These are phyloP conservation scores for Dromius quadrimaculatus DNA, from an alignment of 2,888 invertebrate species.

Conservation along the genomic window DNA sequence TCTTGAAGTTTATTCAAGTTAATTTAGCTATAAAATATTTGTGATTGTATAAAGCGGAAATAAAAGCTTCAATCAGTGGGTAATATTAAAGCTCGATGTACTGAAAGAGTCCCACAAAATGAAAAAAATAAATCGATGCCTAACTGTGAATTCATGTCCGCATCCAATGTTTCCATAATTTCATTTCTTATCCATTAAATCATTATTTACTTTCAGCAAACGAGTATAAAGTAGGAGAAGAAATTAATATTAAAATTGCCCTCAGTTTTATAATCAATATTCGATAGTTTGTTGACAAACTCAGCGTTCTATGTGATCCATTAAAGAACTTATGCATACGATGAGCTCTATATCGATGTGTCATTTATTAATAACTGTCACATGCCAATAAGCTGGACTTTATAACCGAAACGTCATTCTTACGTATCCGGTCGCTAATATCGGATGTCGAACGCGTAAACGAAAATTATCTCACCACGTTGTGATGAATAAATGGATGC, in stretches of 20 bases:
- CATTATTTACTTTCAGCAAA: too few species aligned
- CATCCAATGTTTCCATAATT: constrained; percentile 34
- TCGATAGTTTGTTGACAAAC: background rate
- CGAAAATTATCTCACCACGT: constrained; percentile 29
- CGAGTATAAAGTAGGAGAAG: too few species aligned
- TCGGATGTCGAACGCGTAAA: constrained; percentile 19
- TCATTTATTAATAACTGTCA: constrained; percentile 50
- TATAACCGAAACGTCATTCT: constrained; percentile 40
- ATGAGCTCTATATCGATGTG: constrained; percentile 25
- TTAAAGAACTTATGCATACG: constrained; percentile 47
- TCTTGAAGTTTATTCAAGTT: too few species aligned
- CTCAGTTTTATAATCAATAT: constrained; percentile 12
- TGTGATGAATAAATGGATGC: constrained; percentile 20
- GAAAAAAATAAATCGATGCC: constrained; percentile 38
- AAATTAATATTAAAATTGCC: too few species aligned
- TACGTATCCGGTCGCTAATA: constrained; percentile 32
- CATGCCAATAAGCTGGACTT: constrained; percentile 45
- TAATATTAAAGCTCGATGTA: constrained; percentile 34
- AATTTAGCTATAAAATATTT: too few species aligned
- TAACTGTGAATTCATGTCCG: constrained; percentile 25
- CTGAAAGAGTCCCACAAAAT: constrained; percentile 25
- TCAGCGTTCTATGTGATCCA: constrained; percentile 5
- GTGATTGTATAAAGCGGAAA: too few species aligned
- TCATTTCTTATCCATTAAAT: constrained; percentile 22
- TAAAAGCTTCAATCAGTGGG: constrained; percentile 27